Percentiles rank a stretch among this genome's conserved stretches.
phyloP scores from a whole-genome alignment of 2,113 vertebrate species.

The Rhinoderma darwinii region DNA sequence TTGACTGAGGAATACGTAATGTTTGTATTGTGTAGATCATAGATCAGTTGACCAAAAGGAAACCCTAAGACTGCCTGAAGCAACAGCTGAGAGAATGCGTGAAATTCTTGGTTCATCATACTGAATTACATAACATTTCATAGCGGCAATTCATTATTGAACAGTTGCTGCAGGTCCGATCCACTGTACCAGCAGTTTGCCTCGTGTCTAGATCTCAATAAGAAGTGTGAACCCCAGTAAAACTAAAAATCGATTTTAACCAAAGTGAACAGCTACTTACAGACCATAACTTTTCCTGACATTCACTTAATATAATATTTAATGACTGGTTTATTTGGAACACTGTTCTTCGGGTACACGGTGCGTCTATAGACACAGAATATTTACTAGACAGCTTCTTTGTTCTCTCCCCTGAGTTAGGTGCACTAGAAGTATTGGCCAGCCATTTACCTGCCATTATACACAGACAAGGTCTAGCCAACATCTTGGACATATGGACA shows the following conservation, averaged over 20 bases:
- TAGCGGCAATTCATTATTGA: slow-evolving; percentile 32
- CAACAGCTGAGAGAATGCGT: slow-evolving; percentile 76
- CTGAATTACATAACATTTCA: slow-evolving; percentile 69
- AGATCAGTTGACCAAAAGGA: slow-evolving; percentile 76
- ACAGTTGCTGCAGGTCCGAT: slow-evolving; percentile 55
- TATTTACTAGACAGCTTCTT: too few relatives aligned
- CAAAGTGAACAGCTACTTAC: not conserved
- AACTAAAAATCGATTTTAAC: not conserved
- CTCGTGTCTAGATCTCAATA: not conserved
- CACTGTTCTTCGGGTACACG: too few relatives aligned
- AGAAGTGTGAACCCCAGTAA: not conserved
- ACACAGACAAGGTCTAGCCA: not conserved
- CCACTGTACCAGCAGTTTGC: not conserved
- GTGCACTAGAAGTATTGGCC: not conserved
- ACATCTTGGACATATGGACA: not conserved
- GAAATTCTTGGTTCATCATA: slow-evolving; percentile 68
- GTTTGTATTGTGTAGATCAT: slow-evolving; percentile 68
- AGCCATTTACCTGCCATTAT: not conserved
- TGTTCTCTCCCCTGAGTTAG: too few relatives aligned
- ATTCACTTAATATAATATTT: not conserved
- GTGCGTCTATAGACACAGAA: too few relatives aligned
- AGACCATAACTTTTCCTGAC: not conserved
- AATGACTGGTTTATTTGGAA: too few relatives aligned
- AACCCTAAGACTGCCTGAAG: slow-evolving; percentile 69
- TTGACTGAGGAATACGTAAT: slow-evolving; percentile 47